Evolutionary conservation across 2,888 invertebrate species (phyloP).

Genomic region (Phyto melanocephala): DNA sequence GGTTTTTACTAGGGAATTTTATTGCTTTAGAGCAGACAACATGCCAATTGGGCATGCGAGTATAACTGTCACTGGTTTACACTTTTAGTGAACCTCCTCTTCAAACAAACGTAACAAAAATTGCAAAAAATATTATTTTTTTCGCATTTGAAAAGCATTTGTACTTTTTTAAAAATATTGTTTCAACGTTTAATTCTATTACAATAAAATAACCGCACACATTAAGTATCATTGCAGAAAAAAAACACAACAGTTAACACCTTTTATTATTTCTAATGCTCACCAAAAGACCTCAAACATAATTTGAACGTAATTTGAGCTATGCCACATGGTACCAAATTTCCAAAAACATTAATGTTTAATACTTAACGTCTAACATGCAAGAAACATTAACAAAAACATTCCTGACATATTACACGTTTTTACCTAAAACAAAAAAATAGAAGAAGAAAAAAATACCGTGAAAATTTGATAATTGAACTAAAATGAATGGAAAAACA

Average conservation of each 20-base stretch:
- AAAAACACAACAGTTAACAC: neutral
- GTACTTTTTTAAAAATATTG: too few species aligned
- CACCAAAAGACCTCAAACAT: slow-evolving; percentile 11
- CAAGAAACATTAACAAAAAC: slow-evolving; percentile 6
- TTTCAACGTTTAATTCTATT: too few species aligned
- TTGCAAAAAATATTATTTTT: too few species aligned
- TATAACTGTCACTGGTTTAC: too few species aligned
- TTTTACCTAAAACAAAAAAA: slow-evolving; percentile 1
- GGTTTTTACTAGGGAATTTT: too few species aligned
- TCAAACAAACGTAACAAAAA: too few species aligned
- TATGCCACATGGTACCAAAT: slow-evolving; percentile 49
- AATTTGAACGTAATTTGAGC: slow-evolving; percentile 48
- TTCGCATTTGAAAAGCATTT: too few species aligned
- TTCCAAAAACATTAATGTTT: neutral
- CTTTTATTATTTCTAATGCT: neutral
- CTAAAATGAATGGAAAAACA: slow-evolving; percentile 28
- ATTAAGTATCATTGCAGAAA: too few species aligned
- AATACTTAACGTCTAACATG: slow-evolving; percentile 15
- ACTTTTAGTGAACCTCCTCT: too few species aligned
- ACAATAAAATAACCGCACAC: too few species aligned
- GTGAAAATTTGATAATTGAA: slow-evolving; percentile 62
- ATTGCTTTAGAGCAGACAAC: too few species aligned
- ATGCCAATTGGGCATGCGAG: too few species aligned
- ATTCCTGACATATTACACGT: slow-evolving; percentile 51
- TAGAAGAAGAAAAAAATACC: slow-evolving; percentile 11